Evolutionary conservation across 1,140 invertebrate genomes (phyloP), one percentile per base, ranked within the genome.

Genomic region (Philotrypesis tridentata): DNA sequence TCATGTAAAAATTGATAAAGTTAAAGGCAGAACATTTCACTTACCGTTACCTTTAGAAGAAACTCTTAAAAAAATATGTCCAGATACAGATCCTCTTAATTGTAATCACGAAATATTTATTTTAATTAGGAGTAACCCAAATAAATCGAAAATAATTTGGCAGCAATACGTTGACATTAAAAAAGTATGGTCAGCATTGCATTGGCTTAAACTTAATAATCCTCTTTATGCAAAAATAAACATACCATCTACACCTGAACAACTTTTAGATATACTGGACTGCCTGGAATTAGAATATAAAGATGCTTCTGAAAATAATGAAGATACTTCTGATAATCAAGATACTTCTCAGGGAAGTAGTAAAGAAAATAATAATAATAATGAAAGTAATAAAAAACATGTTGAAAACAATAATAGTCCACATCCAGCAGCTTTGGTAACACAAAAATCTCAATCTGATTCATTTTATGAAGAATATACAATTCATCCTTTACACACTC

Each of bases 1-100:
- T 76, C 84, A 76, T 77, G 31, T 84, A 43, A 81, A 82, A 79
- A 63, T 89, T 17, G 48, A 71, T 43, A 89, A 89, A 87, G 82
- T 88, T 25, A 83, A 84, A 71, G 88, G 87, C 1, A 83, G 84
- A 83, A 87, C 86, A 6, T 89, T 89, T 84, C 87, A 89, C 87
- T 84, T 89, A 25, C 88, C 87, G 7, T 85, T 89, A 73, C 85
- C 87, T 6, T 71, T 88, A 23, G 85, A 88, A 84, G 80, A 87
- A 82, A 88, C 87, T 63, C 84, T 14, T 14, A n/a, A n/a, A n/a
- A n/a, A n/a, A n/a, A n/a, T n/a, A n/a, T n/a, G n/a, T n/a, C n/a
- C n/a, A n/a, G n/a, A 81, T 21, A 82, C 40, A 0, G 83, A 73
- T 63, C 77, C 12, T 43, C 12, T 43, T 1, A 43, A 43, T 8